phyloP scores from a whole-genome alignment of 1,140 invertebrate species.

The Eriosoma lanigerum region DNA sequence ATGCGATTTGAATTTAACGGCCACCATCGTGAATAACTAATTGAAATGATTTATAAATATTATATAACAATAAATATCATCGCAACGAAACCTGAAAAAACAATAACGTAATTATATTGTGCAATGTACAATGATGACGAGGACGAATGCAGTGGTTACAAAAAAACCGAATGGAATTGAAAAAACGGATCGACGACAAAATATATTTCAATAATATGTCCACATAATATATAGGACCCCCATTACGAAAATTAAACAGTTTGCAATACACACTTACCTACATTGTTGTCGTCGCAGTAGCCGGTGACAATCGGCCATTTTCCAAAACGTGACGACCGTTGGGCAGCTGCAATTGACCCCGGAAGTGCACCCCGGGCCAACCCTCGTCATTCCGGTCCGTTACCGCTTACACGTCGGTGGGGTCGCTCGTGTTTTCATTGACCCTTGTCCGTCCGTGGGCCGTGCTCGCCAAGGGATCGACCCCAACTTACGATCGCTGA shows the following conservation, averaged over 20 bases:
- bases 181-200: no score
- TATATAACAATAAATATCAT: no score
- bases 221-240: neutral
- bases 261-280: neutral
- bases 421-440: slow-evolving; percentile 49
- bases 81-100: no score
- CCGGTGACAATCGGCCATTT: slow-evolving; percentile 22
- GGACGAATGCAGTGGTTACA: no score
- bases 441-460: slow-evolving; percentile 35
- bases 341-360: slow-evolving; percentile 43
- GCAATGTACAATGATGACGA: no score
- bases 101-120: no score
- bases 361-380: slow-evolving; percentile 30
- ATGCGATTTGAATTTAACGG: no score
- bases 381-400: slow-evolving; percentile 19
- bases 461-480: slow-evolving; percentile 25
- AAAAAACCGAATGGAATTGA: no score
- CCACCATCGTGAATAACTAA: no score
- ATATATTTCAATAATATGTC: no score
- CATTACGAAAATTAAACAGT: neutral
- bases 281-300: no score
- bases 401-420: neutral
- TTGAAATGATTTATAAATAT: no score
- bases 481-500: slow-evolving; percentile 19
- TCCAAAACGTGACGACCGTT: slow-evolving; percentile 33